Evolutionary conservation across 2,113 vertebrate genomes (phyloP).

Genomic region (Indicator indicator): DNA sequence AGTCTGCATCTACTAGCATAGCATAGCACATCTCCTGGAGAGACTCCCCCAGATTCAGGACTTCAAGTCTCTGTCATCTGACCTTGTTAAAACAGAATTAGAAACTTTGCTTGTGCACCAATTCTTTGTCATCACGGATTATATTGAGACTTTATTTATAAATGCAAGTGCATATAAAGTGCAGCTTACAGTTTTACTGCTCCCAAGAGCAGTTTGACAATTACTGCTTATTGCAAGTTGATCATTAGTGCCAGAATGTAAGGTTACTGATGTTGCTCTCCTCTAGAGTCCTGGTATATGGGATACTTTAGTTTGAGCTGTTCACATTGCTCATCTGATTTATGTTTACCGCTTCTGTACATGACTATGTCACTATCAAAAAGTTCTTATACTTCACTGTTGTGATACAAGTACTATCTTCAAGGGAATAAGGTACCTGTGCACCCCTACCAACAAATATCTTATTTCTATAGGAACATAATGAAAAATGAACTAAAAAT

Average conservation of each 20-base stretch:
- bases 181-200: not conserved
- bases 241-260: not conserved
- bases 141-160: not conserved
- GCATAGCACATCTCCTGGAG: not conserved
- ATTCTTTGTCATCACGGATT: not conserved
- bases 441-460: not conserved
- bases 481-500: not conserved
- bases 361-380: not conserved
- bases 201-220: not conserved
- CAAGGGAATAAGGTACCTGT: not conserved
- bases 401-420: not conserved
- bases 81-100: not conserved
- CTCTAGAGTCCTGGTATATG: not conserved
- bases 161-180: not conserved
- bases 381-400: not conserved
- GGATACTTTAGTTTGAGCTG: not conserved
- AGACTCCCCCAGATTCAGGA: not conserved
- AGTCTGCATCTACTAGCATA: not conserved
- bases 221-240: not conserved
- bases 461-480: not conserved
- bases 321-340: not conserved
- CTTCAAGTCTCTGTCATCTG: not conserved
- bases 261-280: fast-evolving
- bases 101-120: not conserved
- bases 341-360: not conserved